Evolutionary conservation across 2,113 vertebrate species (phyloP), one percentile per base, ranked within the genome.

Genomic region (Sula dactylatra): DNA sequence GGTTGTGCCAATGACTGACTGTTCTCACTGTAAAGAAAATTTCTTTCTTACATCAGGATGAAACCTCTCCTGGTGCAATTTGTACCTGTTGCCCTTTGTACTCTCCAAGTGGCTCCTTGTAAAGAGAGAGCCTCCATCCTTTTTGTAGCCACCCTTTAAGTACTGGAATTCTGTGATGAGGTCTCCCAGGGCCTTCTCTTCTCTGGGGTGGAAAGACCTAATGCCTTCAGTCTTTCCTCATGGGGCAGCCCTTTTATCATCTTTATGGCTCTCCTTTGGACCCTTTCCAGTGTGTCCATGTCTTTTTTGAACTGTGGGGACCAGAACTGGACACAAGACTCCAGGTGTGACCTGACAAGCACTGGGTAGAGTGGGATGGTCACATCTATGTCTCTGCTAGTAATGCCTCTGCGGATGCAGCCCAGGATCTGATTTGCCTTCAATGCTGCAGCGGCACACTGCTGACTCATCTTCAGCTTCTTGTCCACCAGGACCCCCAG

Each of bases 381-480:
- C 34, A 15, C 5, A 1, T 20, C 38, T 58, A 34, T 40, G 0
- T 47, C 36, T 76, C 52, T 62, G 36, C 25, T 42, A 67, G 10
- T 31, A 44, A 5, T 16, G 27, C 2, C 42, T 24, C 44, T 13
- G 29, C 0, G 0, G 49, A n/a, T 65, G 25, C 52, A 84, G 55
- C 70, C 16, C 1, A 3, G 38, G 15, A 27, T 42, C 10, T 1
- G 19, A 40, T 49, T 36, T 67, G 13, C 26, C 36, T 74, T 24
- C 5, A 1, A 1, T 56, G 27, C 52, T 76, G 66, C 52, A 54
- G 45, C 0, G 1, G 6, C 0, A 0, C 24, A 17, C 14, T 74
- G 52, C 34, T 54, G 52, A 38, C 3, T 61, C 16, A 6, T 20
- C 17, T 55, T 76, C 45, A 70, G 31, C 18, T 66, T 36, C 3